Percentiles rank a stretch among this genome's conserved stretches.
These are phyloP conservation scores for Beroe ovata DNA, from an alignment of 37 sponge, comb jelly and placozoan species.

Conservation along the genomic window DNA sequence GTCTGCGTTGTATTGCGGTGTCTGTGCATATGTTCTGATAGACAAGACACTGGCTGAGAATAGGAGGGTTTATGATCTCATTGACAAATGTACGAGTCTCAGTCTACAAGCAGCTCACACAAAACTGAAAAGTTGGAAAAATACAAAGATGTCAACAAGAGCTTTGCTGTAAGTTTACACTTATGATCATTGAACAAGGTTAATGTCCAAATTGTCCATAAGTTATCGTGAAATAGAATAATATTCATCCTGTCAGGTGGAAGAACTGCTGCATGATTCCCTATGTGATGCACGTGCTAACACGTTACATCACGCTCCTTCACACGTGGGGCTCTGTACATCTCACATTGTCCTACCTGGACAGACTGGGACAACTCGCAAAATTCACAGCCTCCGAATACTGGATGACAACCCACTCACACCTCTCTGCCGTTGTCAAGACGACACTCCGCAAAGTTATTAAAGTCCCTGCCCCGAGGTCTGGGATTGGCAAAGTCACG, in stretches of 20 bases:
- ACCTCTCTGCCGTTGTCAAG: slow-evolving; percentile 33
- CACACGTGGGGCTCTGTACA: slow-evolving; percentile 54
- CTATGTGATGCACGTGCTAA: neutral
- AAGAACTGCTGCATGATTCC: slow-evolving; percentile 55
- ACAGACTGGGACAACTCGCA: slow-evolving; percentile 38
- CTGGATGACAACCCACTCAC: slow-evolving; percentile 10
- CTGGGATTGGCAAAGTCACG: neutral
- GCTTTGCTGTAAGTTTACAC: slow-evolving; percentile 20
- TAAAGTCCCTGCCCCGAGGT: neutral
- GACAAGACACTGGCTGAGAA: neutral
- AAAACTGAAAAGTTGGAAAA: slow-evolving; percentile 46
- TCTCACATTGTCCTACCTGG: neutral
- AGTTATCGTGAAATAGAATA: too few relatives aligned
- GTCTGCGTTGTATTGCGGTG: neutral
- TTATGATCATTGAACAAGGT: too few relatives aligned
- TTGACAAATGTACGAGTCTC: slow-evolving; percentile 5
- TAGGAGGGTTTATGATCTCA: slow-evolving; percentile 2
- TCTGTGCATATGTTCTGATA: slow-evolving; percentile 14
- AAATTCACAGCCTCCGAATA: slow-evolving; percentile 33
- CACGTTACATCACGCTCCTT: slow-evolving; percentile 50
- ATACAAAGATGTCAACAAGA: slow-evolving; percentile 19
- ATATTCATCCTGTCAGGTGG: slow-evolving; percentile 22
- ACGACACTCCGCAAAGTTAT: neutral
- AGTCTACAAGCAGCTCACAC: slow-evolving; percentile 42
- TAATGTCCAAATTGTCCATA: too few relatives aligned